These are phyloP conservation scores for Scelioninae gen. 2 DNA, from an alignment of 2,888 invertebrate species.

Conservation along the genomic window DNA sequence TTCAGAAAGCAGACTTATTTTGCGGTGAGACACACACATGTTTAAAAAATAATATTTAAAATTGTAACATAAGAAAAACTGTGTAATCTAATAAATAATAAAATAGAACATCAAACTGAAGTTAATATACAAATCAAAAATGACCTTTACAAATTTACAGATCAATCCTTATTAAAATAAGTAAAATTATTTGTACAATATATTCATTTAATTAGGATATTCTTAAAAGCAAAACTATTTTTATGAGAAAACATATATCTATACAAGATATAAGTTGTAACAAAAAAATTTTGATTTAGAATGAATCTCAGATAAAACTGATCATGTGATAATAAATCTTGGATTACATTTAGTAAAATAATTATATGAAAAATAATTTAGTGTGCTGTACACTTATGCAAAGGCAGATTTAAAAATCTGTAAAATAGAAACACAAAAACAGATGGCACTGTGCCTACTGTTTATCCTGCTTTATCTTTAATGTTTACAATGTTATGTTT, in stretches of 20 bases:
- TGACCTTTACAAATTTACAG: no score
- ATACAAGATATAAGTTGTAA: background rate
- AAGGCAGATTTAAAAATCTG: no score
- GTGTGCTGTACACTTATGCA: no score
- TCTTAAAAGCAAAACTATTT: background rate
- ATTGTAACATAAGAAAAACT: background rate
- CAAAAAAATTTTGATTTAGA: background rate
- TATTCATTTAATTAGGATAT: background rate
- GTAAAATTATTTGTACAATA: no score
- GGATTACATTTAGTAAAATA: no score
- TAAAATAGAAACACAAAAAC: no score
- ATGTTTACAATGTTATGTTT: no score
- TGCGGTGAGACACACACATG: conserved; percentile 1
- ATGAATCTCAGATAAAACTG: background rate
- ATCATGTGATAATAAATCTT: background rate
- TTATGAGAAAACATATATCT: background rate
- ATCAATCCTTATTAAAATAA: no score
- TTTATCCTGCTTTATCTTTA: no score
- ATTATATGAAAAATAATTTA: no score
- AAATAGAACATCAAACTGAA: background rate
- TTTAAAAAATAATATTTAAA: conserved; percentile 4
- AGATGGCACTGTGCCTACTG: no score
- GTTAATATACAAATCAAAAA: background rate
- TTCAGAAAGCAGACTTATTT: background rate
- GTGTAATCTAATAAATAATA: background rate